These are phyloP conservation scores for Sylvietta virens DNA, from an alignment of 2,113 vertebrate species.

Conservation along the genomic window DNA sequence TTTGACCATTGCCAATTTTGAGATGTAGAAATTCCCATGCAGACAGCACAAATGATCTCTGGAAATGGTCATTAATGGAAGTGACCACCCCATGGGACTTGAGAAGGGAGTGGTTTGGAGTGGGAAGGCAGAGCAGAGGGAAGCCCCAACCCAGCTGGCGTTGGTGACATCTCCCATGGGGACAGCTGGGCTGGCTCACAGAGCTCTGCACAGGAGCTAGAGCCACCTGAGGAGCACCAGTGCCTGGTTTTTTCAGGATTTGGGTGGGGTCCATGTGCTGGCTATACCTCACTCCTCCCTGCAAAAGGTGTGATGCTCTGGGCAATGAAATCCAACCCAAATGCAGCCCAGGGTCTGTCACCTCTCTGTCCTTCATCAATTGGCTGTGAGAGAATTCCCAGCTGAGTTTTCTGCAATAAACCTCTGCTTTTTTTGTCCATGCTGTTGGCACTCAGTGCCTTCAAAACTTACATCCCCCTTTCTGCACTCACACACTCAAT, in stretches of 20 bases:
- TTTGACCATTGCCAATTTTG: neutral
- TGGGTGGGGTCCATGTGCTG: neutral
- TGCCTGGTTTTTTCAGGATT: neutral
- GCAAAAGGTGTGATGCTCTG: neutral
- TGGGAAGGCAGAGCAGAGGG: neutral
- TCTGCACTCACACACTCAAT: neutral
- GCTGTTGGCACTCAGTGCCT: neutral
- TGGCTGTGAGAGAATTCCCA: neutral
- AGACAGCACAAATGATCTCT: neutral
- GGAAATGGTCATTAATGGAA: neutral
- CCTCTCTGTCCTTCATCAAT: fast-evolving
- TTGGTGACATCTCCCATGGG: neutral
- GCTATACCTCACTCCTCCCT: neutral
- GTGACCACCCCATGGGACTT: fast-evolving
- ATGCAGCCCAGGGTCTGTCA: neutral
- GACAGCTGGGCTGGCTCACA: neutral
- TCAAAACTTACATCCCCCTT: neutral
- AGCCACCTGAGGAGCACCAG: neutral
- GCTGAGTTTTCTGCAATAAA: neutral
- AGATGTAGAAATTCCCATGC: neutral
- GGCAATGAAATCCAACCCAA: neutral
- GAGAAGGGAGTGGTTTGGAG: neutral
- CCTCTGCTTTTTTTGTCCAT: neutral
- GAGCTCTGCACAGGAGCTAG: neutral
- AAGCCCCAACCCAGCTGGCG: neutral